Conservation (phyloP, 1,140 invertebrate species). For the Drosophila ogumai region DNA sequence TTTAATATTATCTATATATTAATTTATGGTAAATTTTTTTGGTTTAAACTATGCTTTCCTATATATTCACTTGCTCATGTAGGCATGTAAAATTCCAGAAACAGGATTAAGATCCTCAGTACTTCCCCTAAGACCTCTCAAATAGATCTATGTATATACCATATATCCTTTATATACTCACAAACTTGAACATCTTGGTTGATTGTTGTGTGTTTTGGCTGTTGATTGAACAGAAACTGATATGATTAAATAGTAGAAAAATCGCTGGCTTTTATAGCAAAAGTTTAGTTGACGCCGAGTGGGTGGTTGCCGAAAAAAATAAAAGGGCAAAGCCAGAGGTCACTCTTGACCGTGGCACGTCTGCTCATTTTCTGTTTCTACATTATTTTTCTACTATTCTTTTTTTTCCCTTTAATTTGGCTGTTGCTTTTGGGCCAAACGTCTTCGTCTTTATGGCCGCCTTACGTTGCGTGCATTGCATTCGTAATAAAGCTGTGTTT, state of each 20-base stretch:
- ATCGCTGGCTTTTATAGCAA: conserved; percentile 62
- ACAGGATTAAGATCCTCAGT: neutral
- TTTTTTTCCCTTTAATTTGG: conserved; percentile 60
- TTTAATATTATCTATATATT: neutral
- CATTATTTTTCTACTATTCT: conserved; percentile 26
- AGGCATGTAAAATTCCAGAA: neutral
- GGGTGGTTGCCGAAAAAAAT: conserved; percentile 19
- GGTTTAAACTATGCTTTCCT: neutral
- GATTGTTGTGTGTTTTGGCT: conserved; percentile 36
- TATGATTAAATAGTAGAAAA: conserved; percentile 58
- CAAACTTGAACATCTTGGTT: conserved; percentile 83
- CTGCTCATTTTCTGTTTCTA: conserved; percentile 18
- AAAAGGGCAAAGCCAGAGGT: conserved; percentile 16
- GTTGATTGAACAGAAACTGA: conserved; percentile 71
- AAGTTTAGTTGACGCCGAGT: conserved; percentile 7
- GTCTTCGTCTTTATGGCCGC: conserved; percentile 69
- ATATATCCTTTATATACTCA: conserved; percentile 52
- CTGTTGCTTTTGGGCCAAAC: conserved; percentile 58
- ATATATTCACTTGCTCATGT: neutral
- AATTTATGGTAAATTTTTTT: neutral
- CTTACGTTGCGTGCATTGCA: conserved; percentile 65
- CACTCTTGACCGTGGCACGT: conserved; percentile 70
- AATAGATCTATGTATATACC: neutral
- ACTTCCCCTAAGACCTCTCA: neutral
- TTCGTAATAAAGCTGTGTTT: conserved; percentile 53